Base-by-base conservation (phyloP, 1,140 invertebrate species). In the Rhagoletis pomonella region DNA sequence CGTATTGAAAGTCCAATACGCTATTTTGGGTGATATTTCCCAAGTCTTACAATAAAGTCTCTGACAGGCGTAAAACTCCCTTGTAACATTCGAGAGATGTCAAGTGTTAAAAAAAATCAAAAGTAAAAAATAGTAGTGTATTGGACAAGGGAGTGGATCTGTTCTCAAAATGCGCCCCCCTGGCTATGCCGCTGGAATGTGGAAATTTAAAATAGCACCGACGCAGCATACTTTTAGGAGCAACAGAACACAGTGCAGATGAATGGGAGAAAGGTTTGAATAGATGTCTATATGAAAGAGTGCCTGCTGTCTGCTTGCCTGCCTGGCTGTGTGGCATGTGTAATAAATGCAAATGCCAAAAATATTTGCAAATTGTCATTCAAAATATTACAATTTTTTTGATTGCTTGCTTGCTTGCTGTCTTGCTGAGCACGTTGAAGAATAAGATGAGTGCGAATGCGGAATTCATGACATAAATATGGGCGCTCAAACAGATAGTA, bases 281-380 rank as follows among this genome's bases (percentile, higher is more conserved):
- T 17, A 47, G 39, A 44, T 73, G 67, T 17, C 42, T 73, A 73
- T 29, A 44, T 67, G 29, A 10, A 39, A 39, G 65, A 42, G 19
- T 42, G 65, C 9, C 65, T 67, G 65, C 6, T 67, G 29, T 19
- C 58, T 59, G 58, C 58, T 12, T 6, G 58, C 58, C 58, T 67
- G 64, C 10, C 64, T 29, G 64, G n/a, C 64, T 67, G 64, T 67
- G 9, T 84, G 77, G 4, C 44, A 60, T 17, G 85, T 62, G 85
- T 62, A 60, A 86, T 86, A 65, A 86, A 86, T 62, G 85, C 59
- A 86, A 86, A 86, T 62, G 29, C 39, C 85, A 86, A 86, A 86
- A 86, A 60, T 86, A 60, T 60, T 60, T 62, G 55, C 17, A 58
- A 86, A 86, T 86, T 86, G 85, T 86, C 85, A 62, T 62, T n/a